Percentiles rank a stretch among this genome's conserved stretches.
These are phyloP conservation scores for Chamaedrilus cognettii DNA, from an alignment of 2,888 invertebrate genomes.

Conservation along the genomic window DNA sequence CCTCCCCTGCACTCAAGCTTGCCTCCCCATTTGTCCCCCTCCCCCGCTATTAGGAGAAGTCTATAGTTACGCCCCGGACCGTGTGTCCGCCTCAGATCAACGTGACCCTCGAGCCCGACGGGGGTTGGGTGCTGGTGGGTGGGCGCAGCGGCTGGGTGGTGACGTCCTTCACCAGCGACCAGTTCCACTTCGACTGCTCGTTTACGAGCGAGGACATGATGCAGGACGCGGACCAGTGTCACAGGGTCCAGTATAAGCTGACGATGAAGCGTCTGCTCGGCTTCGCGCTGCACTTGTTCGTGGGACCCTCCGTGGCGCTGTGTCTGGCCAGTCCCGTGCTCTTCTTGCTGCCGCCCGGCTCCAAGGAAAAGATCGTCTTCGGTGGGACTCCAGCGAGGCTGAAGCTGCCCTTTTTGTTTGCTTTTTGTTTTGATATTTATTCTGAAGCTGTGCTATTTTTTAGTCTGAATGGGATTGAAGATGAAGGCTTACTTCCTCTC, in stretches of 20 bases:
- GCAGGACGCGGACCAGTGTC: background rate
- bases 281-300: conserved; percentile 4
- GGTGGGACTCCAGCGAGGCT: background rate
- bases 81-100: no score
- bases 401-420: background rate
- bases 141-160: background rate
- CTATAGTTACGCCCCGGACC: no score
- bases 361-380: conserved; percentile 6
- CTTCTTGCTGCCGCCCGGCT: conserved; percentile 8
- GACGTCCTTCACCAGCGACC: background rate
- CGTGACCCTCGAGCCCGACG: no score
- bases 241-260: background rate
- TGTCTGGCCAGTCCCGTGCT: conserved; percentile 2
- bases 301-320: conserved; percentile 7
- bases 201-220: background rate
- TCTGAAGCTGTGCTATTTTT: no score
- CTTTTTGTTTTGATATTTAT: no score
- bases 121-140: no score
- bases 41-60: no score
- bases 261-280: background rate
- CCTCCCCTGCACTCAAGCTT: no score
- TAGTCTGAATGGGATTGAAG: no score
- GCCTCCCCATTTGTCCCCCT: background rate
- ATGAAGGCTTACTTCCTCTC: no score
- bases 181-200: background rate